Evolutionary conservation across 2,888 invertebrate species (phyloP).

Genomic region (Axea sp.): DNA sequence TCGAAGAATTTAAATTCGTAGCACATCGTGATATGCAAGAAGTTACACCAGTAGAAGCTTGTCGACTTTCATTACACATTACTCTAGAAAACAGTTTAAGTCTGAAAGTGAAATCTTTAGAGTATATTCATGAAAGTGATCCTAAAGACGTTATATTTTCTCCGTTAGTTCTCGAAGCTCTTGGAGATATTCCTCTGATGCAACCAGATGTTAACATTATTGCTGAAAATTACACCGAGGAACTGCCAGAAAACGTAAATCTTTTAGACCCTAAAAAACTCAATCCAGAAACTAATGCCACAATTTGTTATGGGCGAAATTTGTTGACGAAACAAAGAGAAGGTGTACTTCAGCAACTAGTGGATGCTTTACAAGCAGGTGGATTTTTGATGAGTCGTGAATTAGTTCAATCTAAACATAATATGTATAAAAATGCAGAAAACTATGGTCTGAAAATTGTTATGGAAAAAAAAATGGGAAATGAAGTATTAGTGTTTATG

Average conservation of each 20-base stretch:
- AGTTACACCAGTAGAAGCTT: conserved; percentile 67
- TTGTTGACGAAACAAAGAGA: conserved; percentile 76
- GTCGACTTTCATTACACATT: conserved; percentile 79
- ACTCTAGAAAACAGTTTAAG: conserved; percentile 80
- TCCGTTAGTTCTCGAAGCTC: conserved; percentile 81
- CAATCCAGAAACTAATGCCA: conserved; percentile 80
- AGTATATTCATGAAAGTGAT: conserved; percentile 72
- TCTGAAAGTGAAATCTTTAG: conserved; percentile 74
- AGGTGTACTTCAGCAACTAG: conserved; percentile 33
- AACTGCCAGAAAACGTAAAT: conserved; percentile 80
- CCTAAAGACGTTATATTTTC: conserved; percentile 78
- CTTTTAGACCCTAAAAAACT: conserved; percentile 82
- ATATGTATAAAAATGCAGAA: conserved; percentile 25
- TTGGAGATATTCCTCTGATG: conserved; percentile 85
- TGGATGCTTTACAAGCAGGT: conserved; percentile 53
- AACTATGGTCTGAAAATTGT: conserved; percentile 64
- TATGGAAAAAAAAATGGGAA: conserved; percentile 67
- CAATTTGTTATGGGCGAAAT: conserved; percentile 81
- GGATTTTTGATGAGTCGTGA: conserved; percentile 71
- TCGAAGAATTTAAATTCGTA: conserved; percentile 80
- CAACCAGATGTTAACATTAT: conserved; percentile 84
- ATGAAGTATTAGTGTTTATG: conserved; percentile 65
- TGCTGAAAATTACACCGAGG: conserved; percentile 75
- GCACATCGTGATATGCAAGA: conserved; percentile 78
- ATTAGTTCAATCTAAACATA: not conserved